Evolutionary conservation across 1,140 invertebrate species (phyloP).

Genomic region (Zaprionus inermis): DNA sequence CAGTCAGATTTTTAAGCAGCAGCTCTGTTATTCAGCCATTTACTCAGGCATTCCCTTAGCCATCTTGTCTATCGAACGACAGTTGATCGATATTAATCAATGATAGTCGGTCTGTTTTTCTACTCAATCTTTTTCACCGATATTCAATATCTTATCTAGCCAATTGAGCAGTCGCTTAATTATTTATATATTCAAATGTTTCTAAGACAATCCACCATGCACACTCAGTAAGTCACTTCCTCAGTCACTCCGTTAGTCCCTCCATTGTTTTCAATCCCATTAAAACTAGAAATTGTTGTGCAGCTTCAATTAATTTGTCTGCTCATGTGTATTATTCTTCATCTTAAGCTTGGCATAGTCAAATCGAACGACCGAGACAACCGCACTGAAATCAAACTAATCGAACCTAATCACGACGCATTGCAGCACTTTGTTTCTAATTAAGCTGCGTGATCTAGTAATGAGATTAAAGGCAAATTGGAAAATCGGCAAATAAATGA

Average conservation of each 20-base stretch:
- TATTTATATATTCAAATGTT: no score
- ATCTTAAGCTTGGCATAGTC: background rate
- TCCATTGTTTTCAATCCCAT: conserved; percentile 20
- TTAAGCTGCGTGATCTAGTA: background rate
- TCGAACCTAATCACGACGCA: background rate
- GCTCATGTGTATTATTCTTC: conserved; percentile 4
- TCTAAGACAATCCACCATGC: no score
- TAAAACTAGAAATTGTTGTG: conserved; percentile 75
- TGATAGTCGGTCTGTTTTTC: no score
- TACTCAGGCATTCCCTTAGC: conserved; percentile 8
- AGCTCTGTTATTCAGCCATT: no score
- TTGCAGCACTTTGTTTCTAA: background rate
- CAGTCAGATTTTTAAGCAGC: no score
- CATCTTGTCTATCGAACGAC: background rate
- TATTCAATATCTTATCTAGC: no score
- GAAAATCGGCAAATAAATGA: background rate
- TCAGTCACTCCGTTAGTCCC: background rate
- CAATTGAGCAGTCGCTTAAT: no score
- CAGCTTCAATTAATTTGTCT: conserved; percentile 76
- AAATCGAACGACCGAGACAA: background rate
- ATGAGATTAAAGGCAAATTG: background rate
- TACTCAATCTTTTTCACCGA: no score
- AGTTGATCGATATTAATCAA: conserved; percentile 8
- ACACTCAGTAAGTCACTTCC: conserved; percentile 4
- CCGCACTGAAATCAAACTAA: background rate